phyloP scores from a whole-genome alignment of 2,113 vertebrate species.

The Atractosteus spatula region DNA sequence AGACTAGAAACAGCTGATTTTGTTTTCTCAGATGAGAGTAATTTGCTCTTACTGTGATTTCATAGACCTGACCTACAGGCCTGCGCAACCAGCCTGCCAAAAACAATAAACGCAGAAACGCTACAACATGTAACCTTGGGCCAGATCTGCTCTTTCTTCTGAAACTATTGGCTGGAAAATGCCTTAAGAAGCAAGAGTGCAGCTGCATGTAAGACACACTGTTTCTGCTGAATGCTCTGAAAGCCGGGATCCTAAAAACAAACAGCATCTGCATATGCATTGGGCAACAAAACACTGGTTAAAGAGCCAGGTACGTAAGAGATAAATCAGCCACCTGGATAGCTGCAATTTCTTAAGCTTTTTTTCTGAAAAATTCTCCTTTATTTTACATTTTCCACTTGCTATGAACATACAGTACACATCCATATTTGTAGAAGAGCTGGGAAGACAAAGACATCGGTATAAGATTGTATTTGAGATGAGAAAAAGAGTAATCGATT shows the following conservation, averaged over 20 bases:
- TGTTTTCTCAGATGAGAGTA: constrained; percentile 51
- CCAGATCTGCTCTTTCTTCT: constrained; percentile 14
- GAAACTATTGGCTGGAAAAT: constrained; percentile 1
- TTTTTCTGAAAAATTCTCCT: too few relatives aligned
- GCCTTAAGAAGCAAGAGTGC: not conserved
- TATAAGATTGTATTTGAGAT: not conserved
- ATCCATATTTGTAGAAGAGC: too few relatives aligned
- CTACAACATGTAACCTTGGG: constrained; percentile 18
- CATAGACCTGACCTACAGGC: constrained; percentile 41
- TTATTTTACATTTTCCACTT: too few relatives aligned
- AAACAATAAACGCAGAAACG: constrained; percentile 32
- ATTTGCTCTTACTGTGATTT: constrained; percentile 45
- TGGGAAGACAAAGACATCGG: too few relatives aligned
- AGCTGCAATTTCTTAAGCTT: too few relatives aligned
- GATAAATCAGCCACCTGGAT: too few relatives aligned
- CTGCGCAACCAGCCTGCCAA: constrained; percentile 28
- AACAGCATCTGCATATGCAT: too few relatives aligned
- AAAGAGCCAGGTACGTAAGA: too few relatives aligned
- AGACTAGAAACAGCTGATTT: constrained; percentile 32
- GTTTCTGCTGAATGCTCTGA: not conserved
- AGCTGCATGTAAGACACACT: constrained; percentile 5
- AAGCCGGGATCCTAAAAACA: not conserved
- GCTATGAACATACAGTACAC: too few relatives aligned
- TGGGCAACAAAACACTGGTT: too few relatives aligned
- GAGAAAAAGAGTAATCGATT: not conserved